phyloP scores from a whole-genome alignment of 1,140 invertebrate genomes.

The Cydia pomonella region DNA sequence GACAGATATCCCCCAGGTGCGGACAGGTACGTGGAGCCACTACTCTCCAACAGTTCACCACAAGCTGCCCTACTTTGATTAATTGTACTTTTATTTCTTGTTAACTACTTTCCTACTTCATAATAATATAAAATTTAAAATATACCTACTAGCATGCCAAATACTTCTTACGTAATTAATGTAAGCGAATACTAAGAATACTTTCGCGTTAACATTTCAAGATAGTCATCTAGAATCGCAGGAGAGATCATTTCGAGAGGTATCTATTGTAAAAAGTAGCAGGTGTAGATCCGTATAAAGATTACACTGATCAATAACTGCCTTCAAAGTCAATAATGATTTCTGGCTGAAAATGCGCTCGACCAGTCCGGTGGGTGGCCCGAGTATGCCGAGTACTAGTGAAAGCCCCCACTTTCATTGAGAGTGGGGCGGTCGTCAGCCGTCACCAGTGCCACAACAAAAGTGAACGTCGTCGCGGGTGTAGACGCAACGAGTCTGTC shows the following conservation, averaged over 20 bases:
- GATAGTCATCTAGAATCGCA: conserved; percentile 20
- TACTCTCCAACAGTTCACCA: too few species aligned
- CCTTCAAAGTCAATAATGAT: neutral
- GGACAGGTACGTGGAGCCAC: too few species aligned
- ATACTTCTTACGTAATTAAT: conserved; percentile 17
- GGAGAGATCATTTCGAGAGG: conserved; percentile 4
- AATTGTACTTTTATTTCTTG: too few species aligned
- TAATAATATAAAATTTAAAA: neutral
- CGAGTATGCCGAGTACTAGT: conserved; percentile 44
- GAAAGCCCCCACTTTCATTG: conserved; percentile 74
- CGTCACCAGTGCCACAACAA: conserved; percentile 54
- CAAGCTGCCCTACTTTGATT: too few species aligned
- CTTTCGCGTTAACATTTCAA: conserved; percentile 24
- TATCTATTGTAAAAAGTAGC: conserved; percentile 1
- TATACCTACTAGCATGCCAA: neutral
- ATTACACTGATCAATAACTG: neutral
- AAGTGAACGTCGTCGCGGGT: conserved; percentile 67
- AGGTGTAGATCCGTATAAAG: conserved; percentile 3
- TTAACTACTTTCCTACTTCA: neutral
- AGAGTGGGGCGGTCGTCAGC: conserved; percentile 58
- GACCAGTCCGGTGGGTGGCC: conserved; percentile 24
- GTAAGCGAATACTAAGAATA: neutral
- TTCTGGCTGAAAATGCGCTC: conserved; percentile 20
- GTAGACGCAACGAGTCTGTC: conserved; percentile 56
- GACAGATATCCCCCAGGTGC: too few species aligned